Conservation (phyloP, 1,140 invertebrate species). For the Leucophenga varia region DNA sequence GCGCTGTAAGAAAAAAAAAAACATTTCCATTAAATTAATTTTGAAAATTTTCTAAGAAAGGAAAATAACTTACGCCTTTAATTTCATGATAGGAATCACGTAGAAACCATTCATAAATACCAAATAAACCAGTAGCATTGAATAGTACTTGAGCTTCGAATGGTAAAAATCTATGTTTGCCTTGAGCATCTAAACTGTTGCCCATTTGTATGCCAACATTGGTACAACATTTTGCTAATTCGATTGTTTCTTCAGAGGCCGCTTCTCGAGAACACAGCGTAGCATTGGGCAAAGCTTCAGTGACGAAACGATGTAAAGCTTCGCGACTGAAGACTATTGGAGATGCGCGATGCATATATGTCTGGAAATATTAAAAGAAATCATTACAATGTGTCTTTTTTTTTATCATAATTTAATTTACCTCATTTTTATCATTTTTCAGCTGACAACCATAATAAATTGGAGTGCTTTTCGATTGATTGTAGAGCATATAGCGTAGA, state of each 20-base stretch:
- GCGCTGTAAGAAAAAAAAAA: conserved; percentile 8
- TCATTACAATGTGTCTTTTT: no score
- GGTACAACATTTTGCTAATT: conserved; percentile 29
- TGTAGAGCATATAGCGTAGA: conserved; percentile 26
- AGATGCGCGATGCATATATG: conserved; percentile 20
- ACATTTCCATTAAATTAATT: not conserved
- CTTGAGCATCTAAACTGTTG: conserved; percentile 30
- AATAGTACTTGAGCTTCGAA: conserved; percentile 19
- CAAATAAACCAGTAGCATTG: conserved; percentile 14
- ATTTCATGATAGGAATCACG: conserved; percentile 23
- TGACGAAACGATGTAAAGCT: conserved; percentile 19
- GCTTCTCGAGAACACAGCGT: conserved; percentile 16
- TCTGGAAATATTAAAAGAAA: conserved; percentile 7
- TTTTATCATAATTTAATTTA: no score
- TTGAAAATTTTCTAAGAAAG: not conserved
- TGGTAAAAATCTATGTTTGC: conserved; percentile 31
- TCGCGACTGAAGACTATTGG: conserved; percentile 30
- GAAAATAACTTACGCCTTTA: conserved; percentile 20
- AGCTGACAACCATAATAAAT: conserved; percentile 43
- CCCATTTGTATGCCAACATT: conserved; percentile 35
- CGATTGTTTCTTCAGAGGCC: conserved; percentile 8
- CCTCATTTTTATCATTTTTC: no score
- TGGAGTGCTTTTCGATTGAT: conserved; percentile 19
- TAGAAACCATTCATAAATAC: conserved; percentile 22
- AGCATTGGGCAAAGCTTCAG: conserved; percentile 22